Base-by-base conservation (phyloP, 2,113 vertebrate genomes). In the Acanthisitta chloris region DNA sequence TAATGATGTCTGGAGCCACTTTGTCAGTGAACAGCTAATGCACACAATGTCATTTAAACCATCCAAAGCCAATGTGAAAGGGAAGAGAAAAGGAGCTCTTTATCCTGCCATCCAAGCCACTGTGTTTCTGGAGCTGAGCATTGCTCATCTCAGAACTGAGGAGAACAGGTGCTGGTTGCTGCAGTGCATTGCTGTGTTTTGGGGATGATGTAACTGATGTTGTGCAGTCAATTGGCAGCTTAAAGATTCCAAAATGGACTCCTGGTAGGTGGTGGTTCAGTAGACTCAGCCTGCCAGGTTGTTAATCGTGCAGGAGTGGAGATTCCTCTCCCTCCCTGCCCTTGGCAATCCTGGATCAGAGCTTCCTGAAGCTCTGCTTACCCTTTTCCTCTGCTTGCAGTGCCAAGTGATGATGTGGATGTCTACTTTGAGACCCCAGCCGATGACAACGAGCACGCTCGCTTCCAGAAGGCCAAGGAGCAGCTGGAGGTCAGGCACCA, bases 401-500 rank as follows among this genome's bases (percentile, higher is more conserved):
- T 98, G 97, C 99, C 99, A 46, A 98, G 98, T 17, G 99, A 99
- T 38, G 99, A 99, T 10, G 99, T 99, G 38, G 99, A 99, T 85
- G 98, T 99, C 79, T 99, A 99, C 97, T 99, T 99, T 8, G 99
- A 99, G 98, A 99, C 99, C 16, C 99, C 99, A 0, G 99, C 99
- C 1, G 99, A 99, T 55, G 99, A 99, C 89, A 99, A 99, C 20
- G 99, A 99, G 69, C 99, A 99, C 29, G 99, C 98, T 5, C 99
- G 99, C 97, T 99, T 99, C 98, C 99, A 99, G 97, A 99, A 98
- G 96, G 99, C 99, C 31, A 99, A 99, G 96, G 99, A 99, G 89
- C 99, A 99, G 97, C 98, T 99, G 84, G 99, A 99, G 97, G 98
- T 99, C 86, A 97, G 99, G 36, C 99, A 99, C 96, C 99, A 98